Evolutionary conservation across 2,797 vertebrate species (phyloP), one percentile per base, ranked within the genome.

Genomic region (Enoplosus armatus): DNA sequence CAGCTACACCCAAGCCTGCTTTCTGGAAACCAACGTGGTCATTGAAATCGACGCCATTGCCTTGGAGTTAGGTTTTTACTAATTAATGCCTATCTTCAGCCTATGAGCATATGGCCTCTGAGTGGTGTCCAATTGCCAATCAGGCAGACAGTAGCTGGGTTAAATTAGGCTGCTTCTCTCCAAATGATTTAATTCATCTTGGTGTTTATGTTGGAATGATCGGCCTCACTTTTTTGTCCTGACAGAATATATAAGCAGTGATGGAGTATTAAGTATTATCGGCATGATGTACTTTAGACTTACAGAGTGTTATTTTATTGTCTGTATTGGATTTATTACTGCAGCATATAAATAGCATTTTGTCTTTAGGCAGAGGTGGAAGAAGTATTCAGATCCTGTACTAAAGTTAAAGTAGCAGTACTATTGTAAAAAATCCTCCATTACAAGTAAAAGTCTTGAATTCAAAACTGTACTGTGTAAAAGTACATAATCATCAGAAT

Each of bases 101-200:
- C 41, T 58, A 10, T 26, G 72, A 86, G 79, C 81, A 80, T 66
- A 71, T 84, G 85, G 76, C 62, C 48, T 66, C 39, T 77, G 83
- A 84, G 72, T 74, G 82, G 66, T 64, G 63, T 85, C 84, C 56
- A 77, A 54, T 79, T 67, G 56, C 47, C 75, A 90, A 82, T 79
- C 87, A 85, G 53, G 69, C 55, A 55, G 45, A 20, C 67, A 72
- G 79, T 70, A 66, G 75, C 78, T 67, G 31, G 61, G 54, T 70
- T 79, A 39, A 82, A 72, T 51, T 14, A 29, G 26, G 12, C 35
- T 47, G 3, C 22, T 50, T 72, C 18, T 47, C 22, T 26, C 55
- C 61, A 72, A 56, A 64, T 50, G 3, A 66, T 70, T 65, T 39
- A 12, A 70, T 20, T 80, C 8, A 39, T 74, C 5, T 61, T 6